Base-by-base conservation (phyloP, 2,113 vertebrate genomes). In the Apus apus region DNA sequence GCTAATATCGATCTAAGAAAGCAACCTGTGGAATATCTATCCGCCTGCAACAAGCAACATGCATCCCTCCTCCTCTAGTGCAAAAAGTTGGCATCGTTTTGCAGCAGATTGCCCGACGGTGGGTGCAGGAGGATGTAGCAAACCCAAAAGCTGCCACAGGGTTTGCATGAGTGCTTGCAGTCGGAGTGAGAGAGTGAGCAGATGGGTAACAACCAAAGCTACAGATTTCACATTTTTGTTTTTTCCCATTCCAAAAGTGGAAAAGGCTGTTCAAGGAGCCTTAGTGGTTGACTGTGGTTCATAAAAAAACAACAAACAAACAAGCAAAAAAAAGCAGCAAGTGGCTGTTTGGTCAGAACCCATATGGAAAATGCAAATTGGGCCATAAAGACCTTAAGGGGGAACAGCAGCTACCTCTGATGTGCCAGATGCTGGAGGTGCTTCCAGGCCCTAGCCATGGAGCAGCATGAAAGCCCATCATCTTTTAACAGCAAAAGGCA, bases 211-310 rank as follows among this genome's bases (percentile, higher is more conserved):
- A 57, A 30, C 57, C 45, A 53, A 56, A 95, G 56, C 56, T 46
- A 46, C 53, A 67, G 83, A 57, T 88, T 72, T 51, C 54, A 11
- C 8, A 11, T 68, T 79, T 65, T 29, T 68, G 23, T 19, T 76
- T 93, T 88, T 92, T 50, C 43, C 29, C 48, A 5, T 81, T 93
- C 64, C 27, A 68, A 71, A 95, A 94, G 77, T n/a, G 34, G 72
- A 77, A 56, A 53, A 84, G 30, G 61, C 82, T 93, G 48, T 75
- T 94, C n/a, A 34, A 81, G 74, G 30, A 81, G 62, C 30, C 43
- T 56, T 16, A 67, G 56, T 61, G n/a, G 27, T 19, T 3, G 1
- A 51, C 48, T 60, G 29, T 27, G 51, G 58, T 93, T 71, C 32
- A 53, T 71, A n/a, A 87, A 77, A 34, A 64, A 32, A 80, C 79